Evolutionary conservation across 2,797 vertebrate genomes (phyloP).

Genomic region (Scolopax rusticola): DNA sequence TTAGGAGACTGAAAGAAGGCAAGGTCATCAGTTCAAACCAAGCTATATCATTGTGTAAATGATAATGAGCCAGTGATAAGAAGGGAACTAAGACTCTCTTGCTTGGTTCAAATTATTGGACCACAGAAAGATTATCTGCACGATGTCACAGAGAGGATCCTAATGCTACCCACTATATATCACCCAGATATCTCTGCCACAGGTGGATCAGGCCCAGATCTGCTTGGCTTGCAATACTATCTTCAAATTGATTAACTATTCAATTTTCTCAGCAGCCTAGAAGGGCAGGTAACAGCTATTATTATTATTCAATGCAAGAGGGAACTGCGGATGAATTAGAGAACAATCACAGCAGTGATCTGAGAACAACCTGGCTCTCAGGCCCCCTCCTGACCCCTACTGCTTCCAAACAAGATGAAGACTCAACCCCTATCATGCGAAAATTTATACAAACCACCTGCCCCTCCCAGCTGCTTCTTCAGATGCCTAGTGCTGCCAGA

Average conservation of each 20-base stretch:
- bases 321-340: not conserved
- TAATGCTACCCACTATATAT: not conserved
- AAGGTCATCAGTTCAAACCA: not conserved
- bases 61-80: not conserved
- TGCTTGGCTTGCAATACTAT: not conserved
- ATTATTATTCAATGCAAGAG: slow-evolving; percentile 5
- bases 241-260: slow-evolving; percentile 36
- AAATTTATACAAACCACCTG: not conserved
- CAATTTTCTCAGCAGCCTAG: slow-evolving; percentile 20
- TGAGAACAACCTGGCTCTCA: not conserved
- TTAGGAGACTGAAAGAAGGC: slow-evolving; percentile 3
- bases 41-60: not conserved
- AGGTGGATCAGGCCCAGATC: not conserved
- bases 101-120: not conserved
- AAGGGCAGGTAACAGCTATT: not conserved
- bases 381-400: not conserved
- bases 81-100: not conserved
- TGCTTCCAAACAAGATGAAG: not conserved
- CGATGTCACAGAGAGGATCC: not conserved
- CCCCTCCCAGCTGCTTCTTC: not conserved
- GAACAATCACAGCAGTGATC: not conserved
- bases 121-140: not conserved
- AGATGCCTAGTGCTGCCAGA: not conserved
- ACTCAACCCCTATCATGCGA: not conserved
- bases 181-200: not conserved